Percentiles rank a stretch among this genome's conserved stretches.
phyloP scores from a whole-genome alignment of 2,797 vertebrate genomes.

The Cossypha dichroa region DNA sequence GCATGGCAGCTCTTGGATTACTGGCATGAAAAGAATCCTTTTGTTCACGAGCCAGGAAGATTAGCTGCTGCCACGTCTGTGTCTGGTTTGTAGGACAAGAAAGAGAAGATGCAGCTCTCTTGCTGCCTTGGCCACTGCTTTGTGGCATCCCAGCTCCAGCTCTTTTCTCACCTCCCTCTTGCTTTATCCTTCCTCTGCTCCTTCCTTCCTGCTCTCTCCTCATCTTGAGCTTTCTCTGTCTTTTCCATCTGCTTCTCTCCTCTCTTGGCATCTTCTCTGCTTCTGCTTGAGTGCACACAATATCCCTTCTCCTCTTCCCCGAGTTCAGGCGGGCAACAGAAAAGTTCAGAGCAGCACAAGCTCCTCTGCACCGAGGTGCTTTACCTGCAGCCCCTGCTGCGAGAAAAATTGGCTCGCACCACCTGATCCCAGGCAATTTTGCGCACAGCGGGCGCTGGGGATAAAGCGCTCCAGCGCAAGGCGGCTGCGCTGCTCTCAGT shows the following conservation, averaged over 20 bases:
- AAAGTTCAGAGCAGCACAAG: slow-evolving; percentile 41
- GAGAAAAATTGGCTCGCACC: slow-evolving; percentile 71
- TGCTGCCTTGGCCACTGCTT: slow-evolving; percentile 61
- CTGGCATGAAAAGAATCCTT: slow-evolving; percentile 70
- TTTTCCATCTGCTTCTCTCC: slow-evolving; percentile 67
- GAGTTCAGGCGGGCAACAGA: slow-evolving; percentile 40
- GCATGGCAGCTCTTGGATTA: slow-evolving; percentile 69
- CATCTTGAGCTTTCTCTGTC: slow-evolving; percentile 59
- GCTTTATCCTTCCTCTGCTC: slow-evolving; percentile 61
- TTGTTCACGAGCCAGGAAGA: slow-evolving; percentile 64
- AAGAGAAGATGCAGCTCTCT: slow-evolving; percentile 61
- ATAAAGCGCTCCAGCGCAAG: slow-evolving; percentile 8
- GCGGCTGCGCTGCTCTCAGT: background rate
- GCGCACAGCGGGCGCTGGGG: slow-evolving; percentile 63
- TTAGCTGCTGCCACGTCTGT: slow-evolving; percentile 63
- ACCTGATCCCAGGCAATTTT: slow-evolving; percentile 69
- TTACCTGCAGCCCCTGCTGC: slow-evolving; percentile 67
- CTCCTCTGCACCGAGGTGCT: slow-evolving; percentile 55
- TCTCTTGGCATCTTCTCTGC: slow-evolving; percentile 45
- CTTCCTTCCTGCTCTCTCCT: slow-evolving; percentile 60
- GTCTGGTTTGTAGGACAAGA: slow-evolving; percentile 64
- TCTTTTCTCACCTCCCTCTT: slow-evolving; percentile 64
- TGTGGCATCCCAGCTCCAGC: slow-evolving; percentile 59
- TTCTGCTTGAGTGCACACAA: slow-evolving; percentile 54
- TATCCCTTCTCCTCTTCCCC: slow-evolving; percentile 50